These are phyloP conservation scores for Euthynnus affinis DNA, from an alignment of 2,797 vertebrate genomes.

Conservation along the genomic window DNA sequence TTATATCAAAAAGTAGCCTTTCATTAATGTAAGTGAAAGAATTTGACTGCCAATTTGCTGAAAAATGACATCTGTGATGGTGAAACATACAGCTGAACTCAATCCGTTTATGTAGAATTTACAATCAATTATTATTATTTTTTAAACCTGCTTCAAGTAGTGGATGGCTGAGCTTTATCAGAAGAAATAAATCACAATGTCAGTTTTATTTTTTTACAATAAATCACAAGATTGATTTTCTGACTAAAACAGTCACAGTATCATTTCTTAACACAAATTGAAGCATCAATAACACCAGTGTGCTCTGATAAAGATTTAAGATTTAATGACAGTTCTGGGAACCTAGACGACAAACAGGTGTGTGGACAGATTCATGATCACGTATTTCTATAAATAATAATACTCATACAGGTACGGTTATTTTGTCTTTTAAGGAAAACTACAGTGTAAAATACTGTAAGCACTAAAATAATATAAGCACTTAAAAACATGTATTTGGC, in stretches of 20 bases:
- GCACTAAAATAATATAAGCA: not conserved
- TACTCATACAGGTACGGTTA: fast-evolving
- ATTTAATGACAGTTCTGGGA: not conserved
- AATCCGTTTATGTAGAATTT: not conserved
- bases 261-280: no score
- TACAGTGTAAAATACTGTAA: not conserved
- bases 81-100: not conserved
- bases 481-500: not conserved
- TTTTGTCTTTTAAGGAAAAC: not conserved
- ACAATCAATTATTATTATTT: not conserved
- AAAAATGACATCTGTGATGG: not conserved
- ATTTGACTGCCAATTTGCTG: not conserved
- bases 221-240: not conserved
- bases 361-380: not conserved
- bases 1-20: not conserved
- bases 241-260: not conserved
- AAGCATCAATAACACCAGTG: not conserved
- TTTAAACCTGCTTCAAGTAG: not conserved
- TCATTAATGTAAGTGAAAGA: not conserved
- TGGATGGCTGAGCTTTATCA: not conserved
- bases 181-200: not conserved
- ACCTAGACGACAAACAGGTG: not conserved
- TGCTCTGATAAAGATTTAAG: not conserved
- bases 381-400: not conserved
- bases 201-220: no score